Conservation (phyloP, 2,888 invertebrate species). For the Argyresthia goedartella region DNA sequence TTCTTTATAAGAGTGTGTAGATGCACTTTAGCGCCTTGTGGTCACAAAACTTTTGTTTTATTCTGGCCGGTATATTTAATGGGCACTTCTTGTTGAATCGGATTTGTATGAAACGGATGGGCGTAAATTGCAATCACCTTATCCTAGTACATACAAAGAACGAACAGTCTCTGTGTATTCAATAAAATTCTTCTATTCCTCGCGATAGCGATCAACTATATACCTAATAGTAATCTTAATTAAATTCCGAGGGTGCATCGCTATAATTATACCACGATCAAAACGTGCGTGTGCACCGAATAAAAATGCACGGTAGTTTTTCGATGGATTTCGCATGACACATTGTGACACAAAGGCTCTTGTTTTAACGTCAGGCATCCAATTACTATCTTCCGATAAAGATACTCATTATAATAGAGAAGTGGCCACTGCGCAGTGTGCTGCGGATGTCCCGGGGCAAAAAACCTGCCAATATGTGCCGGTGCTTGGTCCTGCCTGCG, state of each 20-base stretch:
- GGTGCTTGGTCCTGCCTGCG: constrained; percentile 38
- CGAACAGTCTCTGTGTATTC: background rate
- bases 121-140: constrained; percentile 8
- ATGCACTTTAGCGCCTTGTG: background rate
- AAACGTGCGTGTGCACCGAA: no score
- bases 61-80: no score
- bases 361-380: constrained; percentile 28
- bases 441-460: constrained; percentile 30
- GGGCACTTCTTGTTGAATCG: background rate
- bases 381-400: constrained; percentile 52
- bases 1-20: background rate
- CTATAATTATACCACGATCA: no score
- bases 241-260: no score
- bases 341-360: constrained; percentile 24
- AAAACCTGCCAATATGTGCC: constrained; percentile 44
- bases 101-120: constrained; percentile 9
- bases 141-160: constrained; percentile 6
- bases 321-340: background rate
- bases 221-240: no score
- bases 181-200: constrained; percentile 3
- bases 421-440: constrained; percentile 23
- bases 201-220: background rate
- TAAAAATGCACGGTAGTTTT: background rate
- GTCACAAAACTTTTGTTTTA: no score
- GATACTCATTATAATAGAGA: constrained; percentile 55